Evolutionary conservation across 2,797 vertebrate species (phyloP), one percentile per base, ranked within the genome.

Genomic region (Sebastolobus altivelis): DNA sequence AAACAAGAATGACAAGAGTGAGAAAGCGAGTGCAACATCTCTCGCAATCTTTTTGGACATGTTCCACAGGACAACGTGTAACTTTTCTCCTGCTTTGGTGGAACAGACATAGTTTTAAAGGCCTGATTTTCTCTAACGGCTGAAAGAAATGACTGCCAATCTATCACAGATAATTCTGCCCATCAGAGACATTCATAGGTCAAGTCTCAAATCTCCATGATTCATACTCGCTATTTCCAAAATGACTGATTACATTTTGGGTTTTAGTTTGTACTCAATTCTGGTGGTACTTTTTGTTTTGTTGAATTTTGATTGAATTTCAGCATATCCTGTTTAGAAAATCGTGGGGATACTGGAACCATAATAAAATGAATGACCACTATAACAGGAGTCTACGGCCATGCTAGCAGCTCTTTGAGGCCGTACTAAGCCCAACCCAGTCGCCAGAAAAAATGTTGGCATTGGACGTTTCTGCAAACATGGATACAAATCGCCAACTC

Each of bases 1-100:
- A 72, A 69, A 75, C 20, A 22, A 55, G 65, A 70, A 33, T 80
- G 80, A 83, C 52, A 72, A 71, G 62, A 83, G 67, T 29, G 55
- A 78, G 75, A 8, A 62, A 65, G 66, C 1, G 14, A 65, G 58
- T 61, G 22, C 29, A 59, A 63, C 22, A 59, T 18, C 62, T 25
- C 37, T 73, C 14, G 33, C 20, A 58, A 37, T 56, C 33, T 35
- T 56, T 33, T 66, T 52, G 18, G 63, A 68, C 52, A 61, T 59
- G 59, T 29, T 74, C 38, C 38, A 16, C 18, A 69, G 12, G 52
- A 38, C 11, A 72, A 73, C 61, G 46, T 52, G 37, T 22, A 58
- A 65, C 9, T 65, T 63, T 75, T 29, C 29, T 46, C 8, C 31
- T 33, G 14, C 66, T 62, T 67, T 25, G 7, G 56, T 38, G 25